Base-by-base conservation (phyloP, 2,113 vertebrate species). In the Alosa alosa region DNA sequence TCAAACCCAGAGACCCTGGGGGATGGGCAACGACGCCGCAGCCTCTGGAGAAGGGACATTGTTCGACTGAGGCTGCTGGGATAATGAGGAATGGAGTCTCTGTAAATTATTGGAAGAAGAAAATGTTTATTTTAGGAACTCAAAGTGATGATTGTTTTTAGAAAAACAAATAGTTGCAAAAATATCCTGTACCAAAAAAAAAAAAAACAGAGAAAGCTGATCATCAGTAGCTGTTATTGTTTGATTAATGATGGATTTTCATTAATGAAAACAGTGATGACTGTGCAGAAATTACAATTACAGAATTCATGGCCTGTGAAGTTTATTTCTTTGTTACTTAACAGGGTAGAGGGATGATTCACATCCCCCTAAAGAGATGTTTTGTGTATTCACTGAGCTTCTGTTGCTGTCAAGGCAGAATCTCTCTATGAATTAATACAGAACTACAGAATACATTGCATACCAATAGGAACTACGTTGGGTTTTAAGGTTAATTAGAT, bases 51-150 rank as follows among this genome's bases (percentile, higher is more conserved):
- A 18, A 15, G 46, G 83, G 81, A 52, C 6, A 22, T 36, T 41
- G 3, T 18, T 78, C 18, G 5, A 86, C 57, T 84, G 41, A 17
- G 50, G 11, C 22, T 57, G 64, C 72, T 31, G 72, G 82, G 60
- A 57, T n/a, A 81, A 44, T 44, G 72, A 49, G 81, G 84, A 72
- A 47, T 18, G 81, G 15, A 86, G 81, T 84, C 86, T 89, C 87
- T 88, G 85, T 86, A 86, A 86, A 86, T 90, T 85, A 75, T 75
- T 45, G 47, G 78, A 78, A 84, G 72, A 81, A 83, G 25, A 86
- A 90, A 88, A 84, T 83, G 88, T 90, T 90, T 91, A 90, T 90
- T 91, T 91, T 91, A 89, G 85, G 85, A 90, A 89, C 85, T 88
- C 81, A 85, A 86, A 84, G 82, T 87, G 88, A 88, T 86, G 68